A percentile compares a stretch with the other conserved stretches of the same genome.
phyloP scores from a whole-genome alignment of 2,113 vertebrate species.

The Vulpes ferrilata region DNA sequence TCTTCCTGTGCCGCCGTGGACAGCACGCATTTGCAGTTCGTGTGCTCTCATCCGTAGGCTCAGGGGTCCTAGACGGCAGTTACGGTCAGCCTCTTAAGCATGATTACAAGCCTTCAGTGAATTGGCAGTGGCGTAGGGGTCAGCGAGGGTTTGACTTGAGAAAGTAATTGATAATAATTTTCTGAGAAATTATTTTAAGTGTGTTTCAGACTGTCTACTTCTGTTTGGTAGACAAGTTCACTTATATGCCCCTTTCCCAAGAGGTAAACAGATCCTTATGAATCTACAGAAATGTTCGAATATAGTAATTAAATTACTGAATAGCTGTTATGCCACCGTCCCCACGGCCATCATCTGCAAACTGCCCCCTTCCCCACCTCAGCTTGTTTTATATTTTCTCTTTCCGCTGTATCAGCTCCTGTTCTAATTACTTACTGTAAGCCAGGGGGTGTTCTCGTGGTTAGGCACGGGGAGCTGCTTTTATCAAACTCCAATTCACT shows the following conservation, averaged over 20 bases:
- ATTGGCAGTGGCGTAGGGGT: neutral
- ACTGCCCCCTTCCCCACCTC: neutral
- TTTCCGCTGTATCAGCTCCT: neutral
- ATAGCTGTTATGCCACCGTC: neutral
- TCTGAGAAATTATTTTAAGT: neutral
- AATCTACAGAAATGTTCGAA: neutral
- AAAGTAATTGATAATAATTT: neutral
- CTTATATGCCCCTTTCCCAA: neutral
- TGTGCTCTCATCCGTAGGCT: neutral
- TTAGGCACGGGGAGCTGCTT: neutral
- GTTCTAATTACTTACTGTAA: neutral
- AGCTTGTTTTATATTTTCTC: neutral
- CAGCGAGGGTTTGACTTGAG: neutral
- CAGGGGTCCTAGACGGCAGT: neutral
- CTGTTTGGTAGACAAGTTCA: neutral
- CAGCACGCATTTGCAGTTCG: neutral
- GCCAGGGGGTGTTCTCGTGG: neutral
- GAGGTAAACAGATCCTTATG: neutral
- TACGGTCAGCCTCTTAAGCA: neutral
- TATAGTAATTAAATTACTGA: neutral
- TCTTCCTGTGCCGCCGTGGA: rapidly evolving
- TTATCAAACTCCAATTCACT: neutral
- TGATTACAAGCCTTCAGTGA: neutral
- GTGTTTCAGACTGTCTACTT: neutral
- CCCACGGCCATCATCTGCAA: neutral